A percentile compares a stretch with the other conserved stretches of the same genome.
Evolutionary conservation across 2,888 invertebrate species (phyloP).

Genomic region (Drosophila longiperda): DNA sequence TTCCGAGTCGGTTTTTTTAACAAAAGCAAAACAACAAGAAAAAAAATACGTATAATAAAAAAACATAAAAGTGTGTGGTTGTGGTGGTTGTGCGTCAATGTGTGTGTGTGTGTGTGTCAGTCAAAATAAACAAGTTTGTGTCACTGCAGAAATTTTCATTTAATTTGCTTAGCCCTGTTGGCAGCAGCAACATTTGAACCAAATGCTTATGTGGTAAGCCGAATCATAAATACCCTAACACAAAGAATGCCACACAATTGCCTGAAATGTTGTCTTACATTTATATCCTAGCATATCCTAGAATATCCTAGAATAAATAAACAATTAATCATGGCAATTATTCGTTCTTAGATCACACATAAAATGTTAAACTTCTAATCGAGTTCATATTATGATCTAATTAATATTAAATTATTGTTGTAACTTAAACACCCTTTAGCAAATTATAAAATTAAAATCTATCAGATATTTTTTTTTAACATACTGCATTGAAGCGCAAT

Average conservation of each 20-base stretch:
- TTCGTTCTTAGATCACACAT: neutral
- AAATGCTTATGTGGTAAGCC: neutral
- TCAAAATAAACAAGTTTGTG: slow-evolving; percentile 84
- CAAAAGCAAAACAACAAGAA: slow-evolving; percentile 22
- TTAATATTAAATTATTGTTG: neutral
- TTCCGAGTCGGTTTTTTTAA: slow-evolving; percentile 65
- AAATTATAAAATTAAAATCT: neutral
- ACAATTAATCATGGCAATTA: too few relatives aligned
- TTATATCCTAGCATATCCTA: neutral
- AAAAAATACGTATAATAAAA: neutral
- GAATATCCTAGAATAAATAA: too few relatives aligned
- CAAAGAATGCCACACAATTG: neutral
- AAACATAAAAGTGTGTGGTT: slow-evolving; percentile 8
- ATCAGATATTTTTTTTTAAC: neutral
- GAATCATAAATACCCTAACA: slow-evolving; percentile 13
- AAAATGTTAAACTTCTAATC: neutral
- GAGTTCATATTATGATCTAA: neutral
- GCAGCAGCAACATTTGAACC: slow-evolving; percentile 19
- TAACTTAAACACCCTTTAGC: too few relatives aligned
- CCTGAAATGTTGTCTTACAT: neutral
- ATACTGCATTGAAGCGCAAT: neutral
- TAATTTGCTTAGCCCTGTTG: slow-evolving; percentile 79
- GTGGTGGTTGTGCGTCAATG: slow-evolving; percentile 17
- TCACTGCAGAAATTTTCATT: slow-evolving; percentile 84
- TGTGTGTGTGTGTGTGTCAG: slow-evolving; percentile 57